Conservation (phyloP, 2,888 invertebrate genomes). For the Glyphotaelius pellucidus region DNA sequence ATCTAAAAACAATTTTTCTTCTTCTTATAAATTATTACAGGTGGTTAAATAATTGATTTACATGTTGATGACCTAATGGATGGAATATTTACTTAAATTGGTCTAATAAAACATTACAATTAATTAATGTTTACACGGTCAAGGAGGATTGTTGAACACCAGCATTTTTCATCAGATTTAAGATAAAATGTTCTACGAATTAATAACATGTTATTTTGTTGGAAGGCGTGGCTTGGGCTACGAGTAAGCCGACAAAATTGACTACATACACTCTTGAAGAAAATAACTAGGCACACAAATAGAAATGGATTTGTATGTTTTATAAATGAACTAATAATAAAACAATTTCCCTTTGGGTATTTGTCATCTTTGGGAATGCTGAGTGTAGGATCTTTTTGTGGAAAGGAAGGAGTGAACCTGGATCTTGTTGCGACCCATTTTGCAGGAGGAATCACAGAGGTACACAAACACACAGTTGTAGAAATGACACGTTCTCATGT, state of each 20-base stretch:
- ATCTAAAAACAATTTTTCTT: not conserved
- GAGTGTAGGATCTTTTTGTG: no score
- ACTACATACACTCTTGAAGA: not conserved
- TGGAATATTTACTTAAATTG: not conserved
- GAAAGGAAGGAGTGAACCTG: no score
- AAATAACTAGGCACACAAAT: no score
- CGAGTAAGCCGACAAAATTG: not conserved
- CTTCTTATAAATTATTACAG: not conserved
- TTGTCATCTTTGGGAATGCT: no score
- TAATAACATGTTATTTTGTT: not conserved
- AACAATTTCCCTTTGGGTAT: no score
- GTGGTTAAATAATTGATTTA: not conserved
- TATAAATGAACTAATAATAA: no score
- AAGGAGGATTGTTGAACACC: not conserved
- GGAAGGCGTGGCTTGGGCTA: not conserved
- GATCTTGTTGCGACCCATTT: no score
- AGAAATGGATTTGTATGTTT: no score
- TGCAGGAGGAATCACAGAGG: no score
- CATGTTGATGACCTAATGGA: not conserved
- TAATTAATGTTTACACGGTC: not conserved
- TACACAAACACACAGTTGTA: no score
- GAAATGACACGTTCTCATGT: no score
- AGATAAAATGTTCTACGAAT: not conserved
- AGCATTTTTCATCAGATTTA: not conserved
- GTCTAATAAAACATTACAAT: not conserved